phyloP scores from a whole-genome alignment of 2,888 invertebrate genomes.

The Rotaria macrura region DNA sequence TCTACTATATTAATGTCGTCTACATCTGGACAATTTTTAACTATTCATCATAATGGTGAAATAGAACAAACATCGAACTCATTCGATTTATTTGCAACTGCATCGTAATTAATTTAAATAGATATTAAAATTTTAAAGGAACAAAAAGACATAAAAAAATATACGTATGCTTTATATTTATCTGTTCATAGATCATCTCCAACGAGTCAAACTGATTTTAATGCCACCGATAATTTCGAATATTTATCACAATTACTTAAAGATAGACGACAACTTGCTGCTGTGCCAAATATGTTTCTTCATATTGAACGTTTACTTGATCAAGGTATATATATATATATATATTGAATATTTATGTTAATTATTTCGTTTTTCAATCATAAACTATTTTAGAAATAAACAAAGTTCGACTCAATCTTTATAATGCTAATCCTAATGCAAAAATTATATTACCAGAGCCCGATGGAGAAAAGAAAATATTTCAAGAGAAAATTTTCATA shows the following conservation, averaged over 20 bases:
- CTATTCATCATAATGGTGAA: neutral
- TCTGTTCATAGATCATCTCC: neutral
- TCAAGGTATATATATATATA: slow-evolving; percentile 67
- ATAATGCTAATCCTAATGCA: neutral
- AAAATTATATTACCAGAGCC: slow-evolving; percentile 5
- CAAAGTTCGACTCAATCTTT: neutral
- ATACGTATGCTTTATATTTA: too few relatives aligned
- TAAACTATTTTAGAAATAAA: slow-evolving; percentile 14
- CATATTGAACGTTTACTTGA: slow-evolving; percentile 96
- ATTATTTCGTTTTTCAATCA: neutral
- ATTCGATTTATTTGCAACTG: neutral
- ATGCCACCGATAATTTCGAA: slow-evolving; percentile 57
- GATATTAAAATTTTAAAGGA: neutral
- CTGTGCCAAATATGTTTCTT: slow-evolving; percentile 97
- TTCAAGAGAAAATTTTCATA: slow-evolving; percentile 23
- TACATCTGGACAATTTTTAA: neutral
- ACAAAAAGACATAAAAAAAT: too few relatives aligned
- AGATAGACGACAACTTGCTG: slow-evolving; percentile 98
- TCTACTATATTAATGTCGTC: neutral
- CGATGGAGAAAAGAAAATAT: neutral
- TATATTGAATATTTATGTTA: neutral
- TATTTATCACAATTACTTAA: slow-evolving; percentile 98
- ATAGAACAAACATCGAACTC: neutral
- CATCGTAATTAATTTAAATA: neutral
- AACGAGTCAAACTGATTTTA: neutral